Conservation (phyloP, 1,140 invertebrate genomes). For the Solen grandis region DNA sequence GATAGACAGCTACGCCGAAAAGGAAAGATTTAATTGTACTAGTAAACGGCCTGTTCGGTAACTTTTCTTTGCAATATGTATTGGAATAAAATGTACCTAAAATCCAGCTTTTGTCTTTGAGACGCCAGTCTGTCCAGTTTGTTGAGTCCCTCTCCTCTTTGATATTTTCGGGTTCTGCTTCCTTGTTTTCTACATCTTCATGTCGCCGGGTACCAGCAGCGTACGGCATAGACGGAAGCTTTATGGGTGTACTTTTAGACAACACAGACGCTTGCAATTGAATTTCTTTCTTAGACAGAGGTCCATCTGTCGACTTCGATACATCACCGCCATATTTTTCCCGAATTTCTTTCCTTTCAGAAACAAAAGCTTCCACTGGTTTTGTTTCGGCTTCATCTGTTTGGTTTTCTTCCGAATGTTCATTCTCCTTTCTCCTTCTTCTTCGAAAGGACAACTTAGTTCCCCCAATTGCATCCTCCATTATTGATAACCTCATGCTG, state of each 20-base stretch:
- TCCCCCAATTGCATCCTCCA: constrained; percentile 29
- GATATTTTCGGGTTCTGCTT: neutral
- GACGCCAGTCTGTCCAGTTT: constrained; percentile 50
- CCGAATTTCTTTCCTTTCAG: constrained; percentile 37
- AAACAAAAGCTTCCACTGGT: constrained; percentile 16
- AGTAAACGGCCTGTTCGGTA: no score
- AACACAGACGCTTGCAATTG: neutral
- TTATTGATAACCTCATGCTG: constrained; percentile 13
- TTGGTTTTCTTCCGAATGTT: constrained; percentile 6
- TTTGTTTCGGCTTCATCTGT: neutral
- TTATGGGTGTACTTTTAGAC: neutral
- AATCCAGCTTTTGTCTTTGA: constrained; percentile 55
- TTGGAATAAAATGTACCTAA: constrained; percentile 37
- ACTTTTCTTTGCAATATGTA: no score
- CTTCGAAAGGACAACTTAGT: neutral
- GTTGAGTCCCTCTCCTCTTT: constrained; percentile 49
- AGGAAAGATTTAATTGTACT: no score
- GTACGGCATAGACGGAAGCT: neutral
- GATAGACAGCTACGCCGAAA: no score
- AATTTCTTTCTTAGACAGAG: neutral
- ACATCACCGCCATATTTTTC: neutral
- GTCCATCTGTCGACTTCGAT: neutral
- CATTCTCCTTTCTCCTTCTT: neutral
- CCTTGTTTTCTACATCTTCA: constrained; percentile 9
- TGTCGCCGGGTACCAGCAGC: neutral